Evolutionary conservation across 2,113 vertebrate species (phyloP).

Genomic region (Anhinga rufa): DNA sequence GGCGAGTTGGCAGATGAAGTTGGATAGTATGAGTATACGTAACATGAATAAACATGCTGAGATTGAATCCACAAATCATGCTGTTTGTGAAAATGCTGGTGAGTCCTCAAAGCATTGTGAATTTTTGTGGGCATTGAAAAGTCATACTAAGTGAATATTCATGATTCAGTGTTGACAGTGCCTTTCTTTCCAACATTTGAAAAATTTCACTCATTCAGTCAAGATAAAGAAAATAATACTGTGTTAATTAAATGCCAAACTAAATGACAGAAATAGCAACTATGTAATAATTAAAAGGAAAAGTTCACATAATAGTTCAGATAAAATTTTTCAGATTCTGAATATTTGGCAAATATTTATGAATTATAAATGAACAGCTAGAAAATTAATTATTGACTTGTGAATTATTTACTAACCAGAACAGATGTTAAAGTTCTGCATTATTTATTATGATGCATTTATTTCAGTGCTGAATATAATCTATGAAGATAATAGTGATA

Average conservation of each 20-base stretch:
- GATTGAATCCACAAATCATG: neutral
- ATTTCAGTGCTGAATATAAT: slow-evolving; percentile 40
- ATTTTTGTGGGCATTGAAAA: neutral
- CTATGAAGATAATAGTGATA: slow-evolving; percentile 47
- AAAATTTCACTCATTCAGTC: neutral
- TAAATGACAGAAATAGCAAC: slow-evolving; percentile 3
- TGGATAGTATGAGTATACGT: neutral
- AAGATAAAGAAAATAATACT: neutral
- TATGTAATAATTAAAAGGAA: slow-evolving; percentile 28
- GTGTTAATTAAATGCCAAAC: slow-evolving; percentile 19
- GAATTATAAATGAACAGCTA: slow-evolving; percentile 56
- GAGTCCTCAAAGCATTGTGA: neutral
- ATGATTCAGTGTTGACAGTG: neutral
- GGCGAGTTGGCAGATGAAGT: neutral
- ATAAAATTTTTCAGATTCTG: slow-evolving; percentile 14
- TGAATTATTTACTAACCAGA: slow-evolving; percentile 59
- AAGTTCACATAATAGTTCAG: slow-evolving; percentile 32
- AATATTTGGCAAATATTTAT: slow-evolving; percentile 64
- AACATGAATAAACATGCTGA: neutral
- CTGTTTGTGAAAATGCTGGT: neutral
- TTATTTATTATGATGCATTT: slow-evolving; percentile 57
- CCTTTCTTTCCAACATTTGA: neutral
- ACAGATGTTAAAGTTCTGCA: slow-evolving; percentile 60
- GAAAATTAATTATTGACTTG: slow-evolving; percentile 65
- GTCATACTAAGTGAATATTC: neutral